These are phyloP conservation scores for Aricia agestis DNA, from an alignment of 1,140 invertebrate genomes.

Conservation along the genomic window DNA sequence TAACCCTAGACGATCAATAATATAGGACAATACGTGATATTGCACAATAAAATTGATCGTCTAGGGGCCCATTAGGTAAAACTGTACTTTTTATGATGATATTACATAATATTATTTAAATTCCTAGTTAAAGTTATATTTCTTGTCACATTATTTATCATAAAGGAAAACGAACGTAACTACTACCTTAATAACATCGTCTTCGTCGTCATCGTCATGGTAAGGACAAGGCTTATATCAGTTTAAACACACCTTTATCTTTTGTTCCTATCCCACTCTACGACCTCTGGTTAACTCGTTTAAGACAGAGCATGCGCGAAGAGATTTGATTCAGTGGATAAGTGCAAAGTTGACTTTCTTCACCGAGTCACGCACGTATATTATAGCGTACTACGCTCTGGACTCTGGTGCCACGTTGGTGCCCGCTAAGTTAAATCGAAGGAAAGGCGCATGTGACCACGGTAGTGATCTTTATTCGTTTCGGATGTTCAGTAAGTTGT, in stretches of 20 bases:
- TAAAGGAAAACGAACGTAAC: too few relatives aligned
- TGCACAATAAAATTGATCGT: too few relatives aligned
- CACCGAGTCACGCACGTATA: constrained; percentile 3
- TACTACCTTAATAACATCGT: too few relatives aligned
- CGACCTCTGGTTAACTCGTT: background rate
- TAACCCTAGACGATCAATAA: too few relatives aligned
- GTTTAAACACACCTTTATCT: background rate
- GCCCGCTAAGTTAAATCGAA: background rate
- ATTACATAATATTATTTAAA: too few relatives aligned
- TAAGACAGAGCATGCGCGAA: constrained; percentile 38
- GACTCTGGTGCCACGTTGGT: background rate
- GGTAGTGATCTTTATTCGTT: background rate
- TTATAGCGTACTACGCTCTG: background rate
- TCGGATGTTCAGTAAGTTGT: constrained; percentile 1
- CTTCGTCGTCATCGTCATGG: too few relatives aligned
- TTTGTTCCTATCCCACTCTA: background rate
- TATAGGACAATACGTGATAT: too few relatives aligned
- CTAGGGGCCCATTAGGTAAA: too few relatives aligned
- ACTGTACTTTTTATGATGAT: too few relatives aligned
- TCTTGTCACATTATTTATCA: too few relatives aligned
- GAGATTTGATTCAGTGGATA: constrained; percentile 14
- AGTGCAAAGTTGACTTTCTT: background rate
- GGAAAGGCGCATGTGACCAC: background rate
- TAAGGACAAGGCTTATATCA: too few relatives aligned
- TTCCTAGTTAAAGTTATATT: too few relatives aligned